Base-by-base conservation (phyloP, 2,888 invertebrate genomes). In the Limnephilus marmoratus region DNA sequence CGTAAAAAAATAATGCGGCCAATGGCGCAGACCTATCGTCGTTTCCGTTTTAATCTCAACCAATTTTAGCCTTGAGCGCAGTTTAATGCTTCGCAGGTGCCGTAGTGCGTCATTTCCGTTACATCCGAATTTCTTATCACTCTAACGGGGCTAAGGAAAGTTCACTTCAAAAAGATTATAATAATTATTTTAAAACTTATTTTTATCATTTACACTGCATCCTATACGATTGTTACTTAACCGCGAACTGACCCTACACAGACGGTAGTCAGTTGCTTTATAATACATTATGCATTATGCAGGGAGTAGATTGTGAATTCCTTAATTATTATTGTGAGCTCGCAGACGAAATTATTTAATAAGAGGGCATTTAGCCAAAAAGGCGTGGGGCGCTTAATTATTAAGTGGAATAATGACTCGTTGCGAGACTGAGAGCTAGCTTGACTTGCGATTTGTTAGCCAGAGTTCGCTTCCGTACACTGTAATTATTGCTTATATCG, bases 291-390 rank as follows among this genome's bases (percentile, higher is more conserved):
- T n/a, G 68, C 68, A 68, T 68, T 68, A 68, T 68, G 68, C 24
- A n/a, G 68, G 68, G 68, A 68, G 68, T 68, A 68, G 68, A 24
- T 68, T 24, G 68, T 68, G 24, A 68, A n/a, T 68, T 68, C 24
- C 68, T 68, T 68, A 68, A 68, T 68, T 68, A 68, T 68, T 68
- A 68, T 68, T 68, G 68, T n/a, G 68, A 68, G 68, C 24, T 68
- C 9, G 68, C 68, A 68, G 68, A 68, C 68, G 68, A 24, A 68
- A 68, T 68, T 68, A 68, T 68, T 68, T 68, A 68, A 68, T 68
- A 68, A 68, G 68, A 68, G 68, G 68, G 68, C 68, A 68, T 68
- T 68, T 68, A 68, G 68, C 68, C 68, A 68, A 68, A 68, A 68
- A 68, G 68, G 68, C 68, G 68, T 68, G 68, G 68, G 68, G 24